phyloP scores from a whole-genome alignment of 2,797 vertebrate genomes.

The Cossypha caffra region DNA sequence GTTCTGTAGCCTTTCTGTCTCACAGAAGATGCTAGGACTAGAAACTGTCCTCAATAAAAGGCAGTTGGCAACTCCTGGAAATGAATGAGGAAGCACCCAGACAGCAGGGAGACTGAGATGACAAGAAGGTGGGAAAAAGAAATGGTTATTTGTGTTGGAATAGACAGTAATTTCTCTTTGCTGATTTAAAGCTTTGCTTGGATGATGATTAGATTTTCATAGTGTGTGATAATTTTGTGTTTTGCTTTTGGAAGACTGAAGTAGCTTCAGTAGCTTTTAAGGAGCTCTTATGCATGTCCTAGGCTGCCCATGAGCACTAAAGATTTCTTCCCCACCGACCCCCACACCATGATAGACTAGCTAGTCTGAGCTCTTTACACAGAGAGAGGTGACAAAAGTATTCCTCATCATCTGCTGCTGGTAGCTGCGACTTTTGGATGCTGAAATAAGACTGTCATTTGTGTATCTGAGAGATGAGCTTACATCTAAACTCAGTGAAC shows the following conservation, averaged over 20 bases:
- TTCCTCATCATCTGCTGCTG: neutral
- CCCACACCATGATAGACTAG: fast-evolving
- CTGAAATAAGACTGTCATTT: neutral
- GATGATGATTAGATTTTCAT: neutral
- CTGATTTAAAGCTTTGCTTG: neutral
- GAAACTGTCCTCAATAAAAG: neutral
- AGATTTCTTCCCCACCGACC: neutral
- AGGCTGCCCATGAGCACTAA: neutral
- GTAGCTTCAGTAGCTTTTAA: neutral
- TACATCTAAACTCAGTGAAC: neutral
- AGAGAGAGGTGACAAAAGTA: neutral
- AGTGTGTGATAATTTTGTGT: neutral
- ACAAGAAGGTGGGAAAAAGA: neutral
- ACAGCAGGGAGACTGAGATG: neutral
- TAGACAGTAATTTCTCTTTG: neutral
- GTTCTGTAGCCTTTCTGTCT: neutral
- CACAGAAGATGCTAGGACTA: neutral
- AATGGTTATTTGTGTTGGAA: neutral
- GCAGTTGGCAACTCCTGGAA: neutral
- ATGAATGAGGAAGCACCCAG: neutral
- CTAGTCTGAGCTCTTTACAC: neutral
- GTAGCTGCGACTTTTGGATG: neutral
- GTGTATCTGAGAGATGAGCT: neutral
- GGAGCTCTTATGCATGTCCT: neutral
- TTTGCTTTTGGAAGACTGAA: neutral